Evolutionary conservation across 2,888 invertebrate species (phyloP).

Genomic region (Geophilus truncorum): DNA sequence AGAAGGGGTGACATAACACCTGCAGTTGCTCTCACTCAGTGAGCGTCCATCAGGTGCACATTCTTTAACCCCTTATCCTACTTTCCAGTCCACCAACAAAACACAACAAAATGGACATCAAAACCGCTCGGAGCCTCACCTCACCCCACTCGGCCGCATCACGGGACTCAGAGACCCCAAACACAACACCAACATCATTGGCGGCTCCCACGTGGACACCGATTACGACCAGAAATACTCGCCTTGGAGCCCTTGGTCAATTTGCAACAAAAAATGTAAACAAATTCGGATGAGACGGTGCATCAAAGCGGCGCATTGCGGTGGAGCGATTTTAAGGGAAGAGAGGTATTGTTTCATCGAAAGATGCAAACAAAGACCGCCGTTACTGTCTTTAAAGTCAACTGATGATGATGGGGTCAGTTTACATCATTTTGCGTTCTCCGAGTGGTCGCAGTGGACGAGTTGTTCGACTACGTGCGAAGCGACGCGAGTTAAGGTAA

Average conservation of each 20-base stretch:
- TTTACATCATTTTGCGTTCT: constrained; percentile 48
- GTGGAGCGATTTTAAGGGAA: constrained; percentile 44
- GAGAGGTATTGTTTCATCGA: constrained; percentile 42
- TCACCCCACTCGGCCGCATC: no score
- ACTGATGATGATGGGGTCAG: constrained; percentile 46
- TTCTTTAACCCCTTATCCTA: background rate
- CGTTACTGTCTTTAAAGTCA: constrained; percentile 38
- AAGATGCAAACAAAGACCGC: constrained; percentile 35
- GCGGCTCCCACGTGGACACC: background rate
- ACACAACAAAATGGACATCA: no score
- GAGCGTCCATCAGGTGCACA: no score
- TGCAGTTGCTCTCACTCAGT: no score
- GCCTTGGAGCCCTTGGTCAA: constrained; percentile 43
- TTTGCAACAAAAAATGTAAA: constrained; percentile 46
- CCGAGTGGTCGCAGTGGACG: constrained; percentile 74
- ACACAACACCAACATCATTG: constrained; percentile 14
- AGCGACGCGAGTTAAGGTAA: constrained; percentile 67
- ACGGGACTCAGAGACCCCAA: no score
- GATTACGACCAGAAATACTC: constrained; percentile 18
- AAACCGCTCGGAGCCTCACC: no score
- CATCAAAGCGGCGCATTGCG: constrained; percentile 41
- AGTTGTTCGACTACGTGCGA: constrained; percentile 72
- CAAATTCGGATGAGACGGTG: constrained; percentile 45
- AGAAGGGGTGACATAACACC: no score
- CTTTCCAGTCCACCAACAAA: no score